phyloP scores from a whole-genome alignment of 2,113 vertebrate species.

The Cervus canadensis region DNA sequence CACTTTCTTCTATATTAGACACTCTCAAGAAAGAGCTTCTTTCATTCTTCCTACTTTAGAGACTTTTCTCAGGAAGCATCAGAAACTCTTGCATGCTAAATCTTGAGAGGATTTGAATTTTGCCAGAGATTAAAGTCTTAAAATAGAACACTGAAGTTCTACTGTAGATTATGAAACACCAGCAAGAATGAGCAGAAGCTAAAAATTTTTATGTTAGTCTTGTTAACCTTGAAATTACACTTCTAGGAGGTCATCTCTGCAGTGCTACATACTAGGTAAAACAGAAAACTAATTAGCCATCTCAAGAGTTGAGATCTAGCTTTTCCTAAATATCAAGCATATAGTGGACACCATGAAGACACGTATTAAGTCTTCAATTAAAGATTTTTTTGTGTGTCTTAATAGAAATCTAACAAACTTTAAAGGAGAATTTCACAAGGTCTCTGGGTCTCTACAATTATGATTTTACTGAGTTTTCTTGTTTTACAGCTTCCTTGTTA shows the following conservation, averaged over 20 bases:
- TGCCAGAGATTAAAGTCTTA: constrained; percentile 59
- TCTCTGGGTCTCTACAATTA: not conserved
- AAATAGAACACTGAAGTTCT: constrained; percentile 60
- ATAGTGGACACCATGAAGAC: not conserved
- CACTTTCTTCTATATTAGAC: not conserved
- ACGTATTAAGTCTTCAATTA: not conserved
- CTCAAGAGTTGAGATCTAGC: not conserved
- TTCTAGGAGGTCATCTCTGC: not conserved
- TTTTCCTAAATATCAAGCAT: not conserved
- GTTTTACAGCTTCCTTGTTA: not conserved
- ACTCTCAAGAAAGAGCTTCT: not conserved
- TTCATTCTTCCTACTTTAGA: not conserved
- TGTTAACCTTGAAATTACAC: constrained; percentile 13
- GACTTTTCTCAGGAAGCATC: not conserved
- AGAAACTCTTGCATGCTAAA: constrained; percentile 2
- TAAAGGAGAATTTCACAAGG: not conserved
- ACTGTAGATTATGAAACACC: constrained; percentile 28
- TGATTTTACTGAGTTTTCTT: not conserved
- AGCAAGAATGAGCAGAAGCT: constrained; percentile 13
- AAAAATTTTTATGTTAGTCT: not conserved
- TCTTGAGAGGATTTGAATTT: constrained; percentile 53
- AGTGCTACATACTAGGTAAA: not conserved
- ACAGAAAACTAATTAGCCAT: constrained; percentile 23
- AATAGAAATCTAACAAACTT: not conserved
- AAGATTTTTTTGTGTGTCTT: not conserved